Percentiles rank a stretch among this genome's conserved stretches.
These are phyloP conservation scores for Alectura lathami DNA, from an alignment of 2,113 vertebrate species.

Conservation along the genomic window DNA sequence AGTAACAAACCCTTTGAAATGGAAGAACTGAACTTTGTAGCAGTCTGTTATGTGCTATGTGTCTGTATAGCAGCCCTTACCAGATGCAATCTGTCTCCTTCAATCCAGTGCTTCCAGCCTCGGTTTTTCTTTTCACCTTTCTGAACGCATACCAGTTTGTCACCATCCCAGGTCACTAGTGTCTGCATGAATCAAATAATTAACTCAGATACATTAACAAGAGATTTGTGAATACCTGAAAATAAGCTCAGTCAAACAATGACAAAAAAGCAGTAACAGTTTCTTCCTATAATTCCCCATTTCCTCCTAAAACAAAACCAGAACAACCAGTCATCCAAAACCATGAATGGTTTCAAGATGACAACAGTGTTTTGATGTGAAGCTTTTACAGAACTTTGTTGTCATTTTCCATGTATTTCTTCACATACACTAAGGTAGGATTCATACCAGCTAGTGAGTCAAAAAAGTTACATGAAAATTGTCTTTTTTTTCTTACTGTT, in stretches of 20 bases:
- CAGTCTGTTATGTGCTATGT: background rate
- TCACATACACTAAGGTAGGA: background rate
- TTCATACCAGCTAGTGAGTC: background rate
- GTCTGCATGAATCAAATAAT: slow-evolving; percentile 77
- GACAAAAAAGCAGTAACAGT: background rate
- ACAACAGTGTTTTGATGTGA: background rate
- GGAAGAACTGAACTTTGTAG: background rate
- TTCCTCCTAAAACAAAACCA: background rate
- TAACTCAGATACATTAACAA: background rate
- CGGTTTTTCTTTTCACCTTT: slow-evolving; percentile 94
- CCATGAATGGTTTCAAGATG: background rate
- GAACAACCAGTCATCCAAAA: background rate
- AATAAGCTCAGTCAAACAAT: background rate
- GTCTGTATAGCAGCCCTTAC: slow-evolving; percentile 74
- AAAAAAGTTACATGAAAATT: background rate
- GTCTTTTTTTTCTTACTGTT: background rate
- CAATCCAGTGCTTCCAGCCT: slow-evolving; percentile 95
- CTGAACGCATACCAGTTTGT: slow-evolving; percentile 89
- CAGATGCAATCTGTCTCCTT: slow-evolving; percentile 87
- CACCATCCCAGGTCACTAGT: slow-evolving; percentile 89
- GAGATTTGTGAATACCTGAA: background rate
- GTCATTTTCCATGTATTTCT: background rate
- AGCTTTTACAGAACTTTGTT: background rate
- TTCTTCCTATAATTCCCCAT: background rate
- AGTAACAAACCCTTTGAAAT: background rate